These are phyloP conservation scores for Spisula subtruncata DNA, from an alignment of 2,888 invertebrate species.

Conservation along the genomic window DNA sequence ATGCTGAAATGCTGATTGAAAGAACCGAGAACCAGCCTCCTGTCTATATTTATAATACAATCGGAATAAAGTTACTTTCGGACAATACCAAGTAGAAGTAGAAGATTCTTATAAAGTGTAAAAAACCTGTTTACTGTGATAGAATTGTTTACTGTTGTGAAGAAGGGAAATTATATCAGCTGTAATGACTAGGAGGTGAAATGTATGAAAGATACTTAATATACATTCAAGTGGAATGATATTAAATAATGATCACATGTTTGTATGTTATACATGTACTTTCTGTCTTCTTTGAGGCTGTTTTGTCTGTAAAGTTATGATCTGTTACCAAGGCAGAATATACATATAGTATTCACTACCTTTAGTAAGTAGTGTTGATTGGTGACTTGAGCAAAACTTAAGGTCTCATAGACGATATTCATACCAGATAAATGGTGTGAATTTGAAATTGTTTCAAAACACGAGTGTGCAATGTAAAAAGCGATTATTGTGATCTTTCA, in stretches of 20 bases:
- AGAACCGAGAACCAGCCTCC: no score
- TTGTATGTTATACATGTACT: neutral
- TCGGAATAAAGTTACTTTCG: no score
- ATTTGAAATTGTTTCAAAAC: neutral
- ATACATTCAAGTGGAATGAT: neutral
- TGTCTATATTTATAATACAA: no score
- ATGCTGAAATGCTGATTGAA: no score
- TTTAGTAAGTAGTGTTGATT: neutral
- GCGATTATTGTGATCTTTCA: no score
- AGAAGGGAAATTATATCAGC: conserved; percentile 4
- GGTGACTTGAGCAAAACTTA: neutral
- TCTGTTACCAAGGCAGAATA: neutral
- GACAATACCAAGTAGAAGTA: no score
- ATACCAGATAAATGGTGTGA: neutral
- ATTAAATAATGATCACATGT: conserved; percentile 3
- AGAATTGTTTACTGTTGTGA: conserved; percentile 1
- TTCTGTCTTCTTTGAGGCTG: neutral
- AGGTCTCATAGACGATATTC: neutral
- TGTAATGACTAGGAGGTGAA: neutral
- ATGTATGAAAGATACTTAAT: neutral
- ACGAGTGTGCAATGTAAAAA: neutral
- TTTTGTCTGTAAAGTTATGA: neutral
- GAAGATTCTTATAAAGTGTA: neutral
- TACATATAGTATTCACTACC: neutral
- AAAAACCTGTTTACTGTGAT: neutral